Evolutionary conservation across 1,140 invertebrate genomes (phyloP), one percentile per base, ranked within the genome.

Genomic region (Hylaeus volcanicus): DNA sequence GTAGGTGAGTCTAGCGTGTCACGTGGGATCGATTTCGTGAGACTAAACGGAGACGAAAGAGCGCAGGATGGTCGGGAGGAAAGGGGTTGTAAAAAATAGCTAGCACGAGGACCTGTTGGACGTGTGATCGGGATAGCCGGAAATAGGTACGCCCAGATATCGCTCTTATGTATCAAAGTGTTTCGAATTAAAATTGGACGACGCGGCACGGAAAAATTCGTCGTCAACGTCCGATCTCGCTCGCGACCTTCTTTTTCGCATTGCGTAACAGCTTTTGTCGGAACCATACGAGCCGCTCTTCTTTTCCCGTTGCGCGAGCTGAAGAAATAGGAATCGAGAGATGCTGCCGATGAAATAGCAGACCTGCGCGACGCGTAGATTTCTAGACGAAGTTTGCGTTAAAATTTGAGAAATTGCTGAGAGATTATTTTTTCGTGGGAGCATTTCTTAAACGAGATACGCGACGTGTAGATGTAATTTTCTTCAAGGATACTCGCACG

Each of bases 231-330:
- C 15, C 78, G 71, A 74, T 75, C 78, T 74, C 37, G n/a, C 37
- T 26, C 60, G 41, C 70, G 70, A 74, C 77, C 77, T 79, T 79
- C 77, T 74, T 74, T 73, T 74, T 73, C 14, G 70, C 77, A 51
- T 79, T 79, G 70, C 70, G 77, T 74, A 79, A 79, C 41, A 26
- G 14, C 2, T 58, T 74, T 64, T 74, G 61, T 56, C 15, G 48
- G n/a, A 63, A 15, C 14, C 26, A 26, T 1, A 11, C 60, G 12
- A 37, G 5, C 11, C 51, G 15, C 61, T 80, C 53, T 58, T 74
- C 72, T 43, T 66, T 66, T 41, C 45, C 15, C 65, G 64, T 45
- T 6, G 0, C 45, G 14, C 15, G 65, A 3, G 12, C 74, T 5
- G 48, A 48, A 41, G 1, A 53, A 15, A 26, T 26, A 26, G 26